These are phyloP conservation scores for Lysandra coridon DNA, from an alignment of 2,888 invertebrate species.

Conservation along the genomic window DNA sequence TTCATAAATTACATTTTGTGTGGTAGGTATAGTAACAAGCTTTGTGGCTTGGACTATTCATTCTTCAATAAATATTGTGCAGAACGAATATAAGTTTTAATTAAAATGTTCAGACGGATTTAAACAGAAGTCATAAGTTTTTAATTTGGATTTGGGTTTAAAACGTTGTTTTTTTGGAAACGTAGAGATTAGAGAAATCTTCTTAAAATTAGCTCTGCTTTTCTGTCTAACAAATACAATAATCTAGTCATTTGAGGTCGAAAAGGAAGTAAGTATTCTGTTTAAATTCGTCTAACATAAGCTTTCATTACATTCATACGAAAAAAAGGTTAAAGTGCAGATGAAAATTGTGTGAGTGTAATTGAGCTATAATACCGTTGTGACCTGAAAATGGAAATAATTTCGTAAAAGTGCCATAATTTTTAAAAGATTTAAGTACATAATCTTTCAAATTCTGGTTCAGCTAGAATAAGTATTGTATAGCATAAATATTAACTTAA, in stretches of 20 bases:
- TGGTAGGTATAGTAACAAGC: no score
- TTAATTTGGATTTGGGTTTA: neutral
- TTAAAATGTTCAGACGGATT: neutral
- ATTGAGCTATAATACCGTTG: neutral
- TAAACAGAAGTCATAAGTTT: neutral
- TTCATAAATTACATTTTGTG: no score
- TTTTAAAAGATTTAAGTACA: neutral
- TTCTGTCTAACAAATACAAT: no score
- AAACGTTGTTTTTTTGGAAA: neutral
- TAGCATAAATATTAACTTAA: conserved; percentile 54
- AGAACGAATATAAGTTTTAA: neutral
- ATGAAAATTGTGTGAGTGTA: neutral
- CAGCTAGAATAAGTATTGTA: conserved; percentile 51
- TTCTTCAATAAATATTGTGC: neutral
- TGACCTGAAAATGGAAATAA: conserved; percentile 31
- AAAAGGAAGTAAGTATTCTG: conserved; percentile 34
- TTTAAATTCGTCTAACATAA: conserved; percentile 36
- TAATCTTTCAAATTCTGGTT: neutral
- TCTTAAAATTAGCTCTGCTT: neutral
- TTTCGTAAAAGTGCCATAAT: neutral
- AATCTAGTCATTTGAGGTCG: neutral
- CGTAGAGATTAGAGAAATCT: neutral
- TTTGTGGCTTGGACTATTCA: neutral
- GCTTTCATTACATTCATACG: neutral
- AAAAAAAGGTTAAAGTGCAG: neutral